Percentiles rank a stretch among this genome's conserved stretches.
Conservation (phyloP, 2,113 vertebrate species). For the Poeciliopsis retropinna region DNA sequence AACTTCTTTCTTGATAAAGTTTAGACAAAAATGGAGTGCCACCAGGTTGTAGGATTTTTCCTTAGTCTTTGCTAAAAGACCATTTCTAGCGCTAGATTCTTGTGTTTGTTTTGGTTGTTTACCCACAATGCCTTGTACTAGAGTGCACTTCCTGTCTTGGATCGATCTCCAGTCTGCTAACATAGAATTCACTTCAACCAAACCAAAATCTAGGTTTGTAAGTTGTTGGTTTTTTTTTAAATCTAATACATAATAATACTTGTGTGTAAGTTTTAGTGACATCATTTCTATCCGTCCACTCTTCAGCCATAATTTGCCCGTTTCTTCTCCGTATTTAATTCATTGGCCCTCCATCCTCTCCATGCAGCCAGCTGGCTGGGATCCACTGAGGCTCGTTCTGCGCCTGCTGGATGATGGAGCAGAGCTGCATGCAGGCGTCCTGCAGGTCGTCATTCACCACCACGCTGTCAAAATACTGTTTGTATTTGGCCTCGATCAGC, state of each 20-base stretch:
- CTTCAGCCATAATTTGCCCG: not conserved
- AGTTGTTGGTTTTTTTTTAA: too few relatives aligned
- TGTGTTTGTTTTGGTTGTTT: too few relatives aligned
- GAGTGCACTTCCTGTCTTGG: too few relatives aligned
- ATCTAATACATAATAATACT: not conserved
- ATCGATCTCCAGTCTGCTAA: too few relatives aligned
- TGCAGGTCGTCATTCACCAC: slow-evolving; percentile 87
- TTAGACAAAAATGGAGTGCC: too few relatives aligned
- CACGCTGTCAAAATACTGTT: slow-evolving; percentile 87
- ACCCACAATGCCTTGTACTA: too few relatives aligned
- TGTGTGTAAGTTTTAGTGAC: not conserved
- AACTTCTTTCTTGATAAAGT: too few relatives aligned
- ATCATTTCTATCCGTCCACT: not conserved
- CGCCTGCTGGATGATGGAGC: slow-evolving; percentile 80
- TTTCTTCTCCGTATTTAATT: not conserved
- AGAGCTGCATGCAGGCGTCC: slow-evolving; percentile 82
- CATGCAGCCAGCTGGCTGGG: slow-evolving; percentile 83
- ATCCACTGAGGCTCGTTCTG: slow-evolving; percentile 91
- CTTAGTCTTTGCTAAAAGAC: too few relatives aligned
- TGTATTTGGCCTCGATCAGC: slow-evolving; percentile 87
- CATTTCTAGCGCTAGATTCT: too few relatives aligned
- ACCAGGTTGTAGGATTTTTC: too few relatives aligned
- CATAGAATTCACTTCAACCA: too few relatives aligned
- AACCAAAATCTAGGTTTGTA: too few relatives aligned
- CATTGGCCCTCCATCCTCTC: not conserved